Evolutionary conservation across 37 sponge, comb jelly and placozoan species (phyloP), one percentile per base, ranked within the genome.

Genomic region (Chondrilla cf. caribensis): DNA sequence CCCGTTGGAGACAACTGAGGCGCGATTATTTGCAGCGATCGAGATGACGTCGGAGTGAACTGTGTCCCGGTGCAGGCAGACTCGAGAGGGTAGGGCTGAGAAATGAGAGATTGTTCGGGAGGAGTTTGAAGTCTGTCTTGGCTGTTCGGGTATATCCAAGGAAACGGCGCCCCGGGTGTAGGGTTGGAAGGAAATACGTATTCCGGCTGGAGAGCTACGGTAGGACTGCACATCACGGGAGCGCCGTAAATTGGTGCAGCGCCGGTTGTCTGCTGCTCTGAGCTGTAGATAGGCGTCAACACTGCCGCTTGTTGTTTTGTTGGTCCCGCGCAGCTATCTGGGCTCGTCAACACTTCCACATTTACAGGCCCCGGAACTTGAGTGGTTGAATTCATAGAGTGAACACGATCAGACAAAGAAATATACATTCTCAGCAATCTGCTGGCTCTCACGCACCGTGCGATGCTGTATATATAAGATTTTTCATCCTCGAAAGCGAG

Each of bases 171-270:
- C 7, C 38, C 44, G 9, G 51, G 51, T 6, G 11, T 47, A 19
- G 31, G 76, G 43, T 73, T 39, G 24, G 76, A 39, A 0, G 76
- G 76, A 17, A 73, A 8, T 17, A 73, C 1, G 44, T 42, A 73
- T 11, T 73, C 76, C 2, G 76, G 44, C 76, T 73, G 76, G 2
- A 73, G n/a, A 1, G 43, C 76, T 38, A 73, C 19, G 42, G 76
- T 73, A 40, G 76, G 76, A 40, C 76, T 73, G 44, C 76, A 73
- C 76, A 73, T 73, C n/a, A 73, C 35, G 29, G 68, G 68, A 33
- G 68, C 32, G 32, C 68, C 68, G 68, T 67, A 67, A 18, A 4
- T 17, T 28, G 35, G 3, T 67, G 1, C 32, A 29, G 68, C 17
- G 33, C n/a, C 51, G 11, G 51, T 11, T 47, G 51, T 28, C 68